Evolutionary conservation across 1,140 invertebrate genomes (phyloP).

Genomic region (Antheraea pernyi): DNA sequence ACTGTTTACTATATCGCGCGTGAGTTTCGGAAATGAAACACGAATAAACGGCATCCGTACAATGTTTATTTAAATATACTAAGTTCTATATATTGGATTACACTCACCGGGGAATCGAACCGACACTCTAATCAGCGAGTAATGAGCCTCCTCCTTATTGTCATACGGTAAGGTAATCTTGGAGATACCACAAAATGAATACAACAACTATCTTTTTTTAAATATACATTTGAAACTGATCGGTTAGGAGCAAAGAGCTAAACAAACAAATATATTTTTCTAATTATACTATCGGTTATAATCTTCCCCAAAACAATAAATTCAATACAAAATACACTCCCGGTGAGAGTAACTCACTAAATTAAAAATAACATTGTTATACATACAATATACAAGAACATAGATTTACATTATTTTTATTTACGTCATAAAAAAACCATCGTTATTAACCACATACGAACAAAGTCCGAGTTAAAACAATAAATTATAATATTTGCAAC

Average conservation of each 20-base stretch:
- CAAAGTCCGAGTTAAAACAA: neutral
- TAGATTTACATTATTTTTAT: neutral
- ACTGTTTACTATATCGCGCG: no score
- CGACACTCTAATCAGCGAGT: neutral
- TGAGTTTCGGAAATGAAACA: conserved; percentile 26
- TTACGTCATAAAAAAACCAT: no score
- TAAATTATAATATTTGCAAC: neutral
- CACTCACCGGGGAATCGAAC: neutral
- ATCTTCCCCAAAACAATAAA: no score
- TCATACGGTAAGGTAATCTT: no score
- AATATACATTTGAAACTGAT: no score
- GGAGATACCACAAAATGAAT: no score
- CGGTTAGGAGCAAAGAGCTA: no score
- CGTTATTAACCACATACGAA: no score
- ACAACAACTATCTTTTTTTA: no score
- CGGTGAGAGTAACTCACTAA: neutral
- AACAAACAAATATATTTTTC: no score
- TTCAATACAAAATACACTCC: neutral
- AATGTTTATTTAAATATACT: conserved; percentile 30
- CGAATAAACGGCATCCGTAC: conserved; percentile 36
- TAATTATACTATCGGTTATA: no score
- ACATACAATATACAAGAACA: conserved; percentile 2
- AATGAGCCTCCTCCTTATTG: no score
- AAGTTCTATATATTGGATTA: neutral
- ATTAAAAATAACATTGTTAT: neutral